These are phyloP conservation scores for Cheilosia vulpina DNA, from an alignment of 2,888 invertebrate genomes.

Conservation along the genomic window DNA sequence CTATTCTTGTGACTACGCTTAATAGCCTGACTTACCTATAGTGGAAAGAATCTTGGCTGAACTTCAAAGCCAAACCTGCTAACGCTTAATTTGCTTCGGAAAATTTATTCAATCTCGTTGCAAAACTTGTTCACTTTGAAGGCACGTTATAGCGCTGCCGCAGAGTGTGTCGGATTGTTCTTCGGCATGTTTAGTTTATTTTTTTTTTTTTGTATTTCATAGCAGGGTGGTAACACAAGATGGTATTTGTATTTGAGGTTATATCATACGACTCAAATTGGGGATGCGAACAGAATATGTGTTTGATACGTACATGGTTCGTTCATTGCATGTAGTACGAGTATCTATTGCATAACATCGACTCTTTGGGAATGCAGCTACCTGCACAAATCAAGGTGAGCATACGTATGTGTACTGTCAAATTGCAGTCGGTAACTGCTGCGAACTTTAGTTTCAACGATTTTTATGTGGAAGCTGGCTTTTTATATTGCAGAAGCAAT, in stretches of 20 bases:
- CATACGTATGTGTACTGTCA: not conserved
- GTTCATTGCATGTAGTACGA: not conserved
- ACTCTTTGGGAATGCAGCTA: conserved; percentile 15
- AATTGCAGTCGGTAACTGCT: conserved; percentile 6
- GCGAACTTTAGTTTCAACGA: not conserved
- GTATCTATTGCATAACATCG: conserved; percentile 7
- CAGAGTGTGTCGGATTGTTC: not conserved
- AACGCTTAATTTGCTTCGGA: conserved; percentile 35
- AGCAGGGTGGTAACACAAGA: conserved; percentile 33
- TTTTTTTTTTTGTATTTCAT: not conserved
- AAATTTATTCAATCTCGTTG: conserved; percentile 55
- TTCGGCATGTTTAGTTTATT: not conserved
- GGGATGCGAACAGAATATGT: conserved; percentile 25
- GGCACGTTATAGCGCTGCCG: not conserved
- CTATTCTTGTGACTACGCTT: conserved; percentile 40
- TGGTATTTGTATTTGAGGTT: not conserved
- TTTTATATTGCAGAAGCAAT: conserved; percentile 18
- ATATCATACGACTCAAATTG: not conserved
- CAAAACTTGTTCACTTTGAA: conserved; percentile 70
- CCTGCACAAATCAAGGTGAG: not conserved
- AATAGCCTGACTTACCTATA: not conserved
- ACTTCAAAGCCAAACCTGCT: conserved; percentile 59
- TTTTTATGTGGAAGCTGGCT: conserved; percentile 2
- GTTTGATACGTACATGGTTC: not conserved
- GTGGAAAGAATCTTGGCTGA: conserved; percentile 40